These are phyloP conservation scores for Gandaritis pyraliata DNA, from an alignment of 2,888 invertebrate genomes.

Conservation along the genomic window DNA sequence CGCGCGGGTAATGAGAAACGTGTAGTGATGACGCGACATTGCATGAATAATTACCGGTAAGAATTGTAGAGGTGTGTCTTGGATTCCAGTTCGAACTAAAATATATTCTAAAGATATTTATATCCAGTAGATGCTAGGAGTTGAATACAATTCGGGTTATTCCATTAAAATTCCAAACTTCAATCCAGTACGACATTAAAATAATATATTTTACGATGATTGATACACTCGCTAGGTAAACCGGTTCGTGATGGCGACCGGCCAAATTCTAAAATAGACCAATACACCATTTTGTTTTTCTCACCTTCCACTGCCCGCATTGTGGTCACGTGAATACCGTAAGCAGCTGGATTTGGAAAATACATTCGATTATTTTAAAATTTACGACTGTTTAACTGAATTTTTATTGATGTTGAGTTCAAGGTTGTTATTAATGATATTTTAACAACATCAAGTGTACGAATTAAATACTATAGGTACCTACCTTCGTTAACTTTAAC, in stretches of 20 bases:
- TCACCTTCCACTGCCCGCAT: conserved; percentile 69
- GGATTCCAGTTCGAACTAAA: conserved; percentile 23
- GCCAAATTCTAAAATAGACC: conserved; percentile 75
- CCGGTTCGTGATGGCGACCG: conserved; percentile 60
- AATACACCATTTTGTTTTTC: conserved; percentile 64
- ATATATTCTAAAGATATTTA: conserved; percentile 10
- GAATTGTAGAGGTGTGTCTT: conserved; percentile 46
- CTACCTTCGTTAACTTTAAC: background rate
- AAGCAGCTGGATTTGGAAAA: conserved; percentile 30
- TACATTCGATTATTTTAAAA: conserved; percentile 41
- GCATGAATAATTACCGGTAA: conserved; percentile 48
- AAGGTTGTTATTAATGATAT: conserved; percentile 30
- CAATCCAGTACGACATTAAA: conserved; percentile 55
- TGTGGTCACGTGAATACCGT: conserved; percentile 67
- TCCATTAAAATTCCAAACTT: conserved; percentile 48
- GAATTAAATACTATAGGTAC: conserved; percentile 6
- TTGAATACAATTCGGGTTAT: conserved; percentile 12
- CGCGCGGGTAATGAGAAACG: conserved; percentile 30
- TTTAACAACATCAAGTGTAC: conserved; percentile 22
- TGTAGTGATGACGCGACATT: conserved; percentile 22
- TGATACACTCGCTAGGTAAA: conserved; percentile 71
- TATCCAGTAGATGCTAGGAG: conserved; percentile 3
- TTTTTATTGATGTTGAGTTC: conserved; percentile 27
- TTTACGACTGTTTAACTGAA: conserved; percentile 39
- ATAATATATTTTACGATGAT: conserved; percentile 58